A percentile compares a stretch with the other conserved stretches of the same genome.
These are phyloP conservation scores for Hesperia comma DNA, from an alignment of 2,888 invertebrate species.

Conservation along the genomic window DNA sequence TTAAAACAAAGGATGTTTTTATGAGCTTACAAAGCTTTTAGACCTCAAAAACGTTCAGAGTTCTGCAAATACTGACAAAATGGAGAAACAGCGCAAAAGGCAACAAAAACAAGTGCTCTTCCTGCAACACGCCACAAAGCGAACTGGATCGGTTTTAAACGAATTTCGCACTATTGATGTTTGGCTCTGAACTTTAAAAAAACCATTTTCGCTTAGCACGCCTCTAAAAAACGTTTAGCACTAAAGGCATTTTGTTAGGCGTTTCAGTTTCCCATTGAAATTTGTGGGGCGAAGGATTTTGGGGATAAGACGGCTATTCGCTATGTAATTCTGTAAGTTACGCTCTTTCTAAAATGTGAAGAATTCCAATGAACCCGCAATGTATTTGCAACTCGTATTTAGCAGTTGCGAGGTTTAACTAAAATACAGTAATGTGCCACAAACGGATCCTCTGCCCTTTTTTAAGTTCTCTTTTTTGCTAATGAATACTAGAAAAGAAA, in stretches of 20 bases:
- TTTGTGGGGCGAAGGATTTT: background rate
- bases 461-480: no score
- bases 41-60: constrained; percentile 24
- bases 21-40: constrained; percentile 19
- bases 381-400: no score
- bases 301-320: background rate
- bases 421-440: no score
- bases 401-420: no score
- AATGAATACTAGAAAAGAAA: no score
- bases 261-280: background rate
- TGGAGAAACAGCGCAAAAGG: constrained; percentile 12
- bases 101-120: constrained; percentile 24
- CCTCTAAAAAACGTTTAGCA: constrained; percentile 7
- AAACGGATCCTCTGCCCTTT: no score
- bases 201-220: constrained; percentile 10
- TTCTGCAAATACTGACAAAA: constrained; percentile 23
- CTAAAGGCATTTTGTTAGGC: background rate
- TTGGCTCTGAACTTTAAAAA: constrained; percentile 17
- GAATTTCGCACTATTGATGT: constrained; percentile 30
- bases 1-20: constrained; percentile 8
- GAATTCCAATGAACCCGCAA: no score
- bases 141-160: constrained; percentile 27
- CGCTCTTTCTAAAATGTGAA: no score
- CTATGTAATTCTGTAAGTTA: background rate
- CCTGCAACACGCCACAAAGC: constrained; percentile 23